Percentiles rank a stretch among this genome's conserved stretches.
phyloP scores from a whole-genome alignment of 1,140 invertebrate species.

The Danaus melanippus region DNA sequence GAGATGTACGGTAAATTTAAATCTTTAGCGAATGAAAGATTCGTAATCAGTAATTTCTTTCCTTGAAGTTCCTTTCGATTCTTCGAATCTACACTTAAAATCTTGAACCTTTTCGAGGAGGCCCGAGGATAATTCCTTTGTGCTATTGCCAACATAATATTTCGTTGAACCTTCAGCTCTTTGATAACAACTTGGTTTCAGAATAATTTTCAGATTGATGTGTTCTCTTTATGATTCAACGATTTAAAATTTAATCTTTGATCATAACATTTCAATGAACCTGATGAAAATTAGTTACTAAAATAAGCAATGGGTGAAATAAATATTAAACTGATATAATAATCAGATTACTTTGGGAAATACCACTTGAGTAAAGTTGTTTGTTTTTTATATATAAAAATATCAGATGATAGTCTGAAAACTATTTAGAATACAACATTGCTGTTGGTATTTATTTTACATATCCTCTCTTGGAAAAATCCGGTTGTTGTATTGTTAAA shows the following conservation, averaged over 20 bases:
- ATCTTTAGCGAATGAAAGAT: constrained; percentile 1
- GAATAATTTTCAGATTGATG: constrained; percentile 33
- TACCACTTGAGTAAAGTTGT: no score
- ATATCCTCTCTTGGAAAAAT: constrained; percentile 1
- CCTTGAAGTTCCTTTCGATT: constrained; percentile 8
- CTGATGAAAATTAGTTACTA: no score
- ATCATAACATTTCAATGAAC: constrained; percentile 11
- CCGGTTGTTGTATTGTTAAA: constrained; percentile 20
- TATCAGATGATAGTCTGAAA: no score
- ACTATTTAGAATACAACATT: constrained; percentile 3
- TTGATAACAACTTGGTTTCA: constrained; percentile 31
- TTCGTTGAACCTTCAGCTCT: constrained; percentile 27
- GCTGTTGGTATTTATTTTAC: constrained; percentile 7
- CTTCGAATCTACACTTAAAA: constrained; percentile 23
- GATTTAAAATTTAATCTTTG: no score
- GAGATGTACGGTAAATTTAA: no score
- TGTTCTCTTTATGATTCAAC: constrained; percentile 14
- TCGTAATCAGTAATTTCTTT: constrained; percentile 9
- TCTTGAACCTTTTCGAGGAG: constrained; percentile 37
- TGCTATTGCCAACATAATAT: constrained; percentile 32
- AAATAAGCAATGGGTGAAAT: no score
- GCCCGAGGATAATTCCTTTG: constrained; percentile 36
- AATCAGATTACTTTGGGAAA: no score
- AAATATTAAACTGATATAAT: no score
- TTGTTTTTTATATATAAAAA: no score